phyloP scores from a whole-genome alignment of 2,888 invertebrate genomes.

The Macrophya annulata region DNA sequence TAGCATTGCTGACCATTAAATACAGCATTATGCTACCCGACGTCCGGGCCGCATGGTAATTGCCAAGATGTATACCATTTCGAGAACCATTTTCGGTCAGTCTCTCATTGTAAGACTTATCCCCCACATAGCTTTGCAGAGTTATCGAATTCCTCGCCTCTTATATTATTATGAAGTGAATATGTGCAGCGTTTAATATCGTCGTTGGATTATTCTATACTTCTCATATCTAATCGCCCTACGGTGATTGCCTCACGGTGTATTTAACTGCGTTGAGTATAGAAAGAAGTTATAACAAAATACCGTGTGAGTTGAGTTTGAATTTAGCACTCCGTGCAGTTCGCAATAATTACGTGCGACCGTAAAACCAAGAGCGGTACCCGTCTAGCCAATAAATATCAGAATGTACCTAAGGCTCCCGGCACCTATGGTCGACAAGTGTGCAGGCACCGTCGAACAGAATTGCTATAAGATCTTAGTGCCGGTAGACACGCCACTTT shows the following conservation, averaged over 20 bases:
- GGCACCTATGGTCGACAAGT: conserved; percentile 25
- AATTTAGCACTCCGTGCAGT: conserved; percentile 60
- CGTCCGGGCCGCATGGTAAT: conserved; percentile 72
- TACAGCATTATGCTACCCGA: conserved; percentile 77
- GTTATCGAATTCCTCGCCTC: neutral
- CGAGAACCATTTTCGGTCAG: conserved; percentile 73
- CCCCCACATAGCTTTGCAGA: neutral
- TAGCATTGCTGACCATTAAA: conserved; percentile 74
- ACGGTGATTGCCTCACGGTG: neutral
- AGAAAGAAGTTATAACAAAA: conserved; percentile 2
- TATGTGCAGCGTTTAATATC: neutral
- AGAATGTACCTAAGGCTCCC: conserved; percentile 58
- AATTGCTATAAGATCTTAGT: conserved; percentile 42
- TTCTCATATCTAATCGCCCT: conserved; percentile 3
- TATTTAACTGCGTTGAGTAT: conserved; percentile 4
- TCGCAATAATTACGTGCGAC: conserved; percentile 65
- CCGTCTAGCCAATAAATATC: conserved; percentile 69
- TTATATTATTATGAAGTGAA: neutral
- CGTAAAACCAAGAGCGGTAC: conserved; percentile 65
- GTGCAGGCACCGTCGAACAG: neutral
- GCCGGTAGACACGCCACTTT: conserved; percentile 50
- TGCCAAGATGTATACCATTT: conserved; percentile 69
- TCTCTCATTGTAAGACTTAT: conserved; percentile 40
- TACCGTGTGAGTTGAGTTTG: conserved; percentile 21
- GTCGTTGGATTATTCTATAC: conserved; percentile 4